Percentiles rank a stretch among this genome's conserved stretches.
Evolutionary conservation across 2,113 vertebrate genomes (phyloP).

Genomic region (Hyaena hyaena): DNA sequence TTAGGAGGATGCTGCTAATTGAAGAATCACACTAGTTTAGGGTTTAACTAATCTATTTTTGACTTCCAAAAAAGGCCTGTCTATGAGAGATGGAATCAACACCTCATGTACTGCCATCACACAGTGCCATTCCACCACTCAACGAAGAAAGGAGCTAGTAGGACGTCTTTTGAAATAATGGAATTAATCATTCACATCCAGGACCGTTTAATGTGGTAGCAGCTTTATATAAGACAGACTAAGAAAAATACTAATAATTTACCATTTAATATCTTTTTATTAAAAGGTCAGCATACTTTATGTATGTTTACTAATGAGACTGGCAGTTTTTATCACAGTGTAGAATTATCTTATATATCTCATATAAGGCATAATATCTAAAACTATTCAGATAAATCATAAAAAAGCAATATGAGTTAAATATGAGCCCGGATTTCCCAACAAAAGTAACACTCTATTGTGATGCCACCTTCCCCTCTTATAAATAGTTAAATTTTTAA

Average conservation of each 20-base stretch:
- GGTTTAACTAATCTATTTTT: conserved; percentile 67
- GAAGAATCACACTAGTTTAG: conserved; percentile 40
- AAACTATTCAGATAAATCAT: conserved; percentile 21
- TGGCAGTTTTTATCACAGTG: not conserved
- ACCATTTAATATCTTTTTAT: conserved; percentile 15
- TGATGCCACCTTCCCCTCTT: no score
- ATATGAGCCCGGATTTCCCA: not conserved
- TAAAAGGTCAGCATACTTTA: conserved; percentile 44
- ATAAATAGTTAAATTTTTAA: conserved; percentile 27
- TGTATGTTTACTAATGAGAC: not conserved
- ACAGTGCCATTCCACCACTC: not conserved
- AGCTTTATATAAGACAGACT: not conserved
- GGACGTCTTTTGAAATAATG: not conserved
- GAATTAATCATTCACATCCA: conserved; percentile 27
- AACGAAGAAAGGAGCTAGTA: not conserved
- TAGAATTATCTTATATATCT: not conserved
- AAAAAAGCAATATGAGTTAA: conserved; percentile 38
- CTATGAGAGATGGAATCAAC: not conserved
- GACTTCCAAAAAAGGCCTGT: not conserved
- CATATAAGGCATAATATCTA: not conserved
- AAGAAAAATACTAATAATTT: conserved; percentile 28
- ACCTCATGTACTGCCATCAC: not conserved
- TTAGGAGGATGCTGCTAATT: conserved; percentile 19
- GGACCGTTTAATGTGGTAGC: not conserved
- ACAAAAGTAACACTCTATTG: not conserved